These are phyloP conservation scores for Nephila pilipes DNA, from an alignment of 1,140 invertebrate species.

Conservation along the genomic window DNA sequence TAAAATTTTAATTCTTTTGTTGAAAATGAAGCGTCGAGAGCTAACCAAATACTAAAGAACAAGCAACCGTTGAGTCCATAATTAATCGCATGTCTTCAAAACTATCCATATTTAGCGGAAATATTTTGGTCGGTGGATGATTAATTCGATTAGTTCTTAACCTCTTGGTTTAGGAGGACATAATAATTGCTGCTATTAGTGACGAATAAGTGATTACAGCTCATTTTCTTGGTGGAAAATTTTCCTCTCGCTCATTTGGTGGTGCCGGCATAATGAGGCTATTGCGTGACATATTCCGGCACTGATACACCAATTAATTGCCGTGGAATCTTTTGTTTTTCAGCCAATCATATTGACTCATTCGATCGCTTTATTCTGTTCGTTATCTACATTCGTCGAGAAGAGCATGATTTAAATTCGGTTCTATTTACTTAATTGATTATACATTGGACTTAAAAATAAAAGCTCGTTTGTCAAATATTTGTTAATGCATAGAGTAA, in stretches of 20 bases:
- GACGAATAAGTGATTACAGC: conserved; percentile 57
- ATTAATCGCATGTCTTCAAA: background rate
- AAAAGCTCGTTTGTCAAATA: no score
- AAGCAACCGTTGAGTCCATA: background rate
- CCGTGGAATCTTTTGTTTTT: conserved; percentile 22
- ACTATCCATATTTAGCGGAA: conserved; percentile 34
- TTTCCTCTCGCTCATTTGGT: conserved; percentile 33
- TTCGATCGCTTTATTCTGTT: background rate
- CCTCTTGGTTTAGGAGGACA: conserved; percentile 48
- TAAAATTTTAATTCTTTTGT: background rate
- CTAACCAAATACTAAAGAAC: background rate
- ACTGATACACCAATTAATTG: conserved; percentile 49
- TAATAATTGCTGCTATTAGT: conserved; percentile 55
- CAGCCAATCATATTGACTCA: background rate
- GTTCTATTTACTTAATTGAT: no score
- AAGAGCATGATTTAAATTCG: no score
- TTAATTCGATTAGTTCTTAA: conserved; percentile 69
- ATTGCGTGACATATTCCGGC: conserved; percentile 35
- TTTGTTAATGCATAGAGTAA: no score
- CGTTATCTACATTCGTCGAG: background rate
- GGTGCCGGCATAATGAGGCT: background rate
- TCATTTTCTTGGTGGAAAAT: conserved; percentile 53
- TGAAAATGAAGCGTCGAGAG: background rate
- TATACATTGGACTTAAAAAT: no score
- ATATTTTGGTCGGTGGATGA: conserved; percentile 48